Evolutionary conservation across 2,797 vertebrate species (phyloP).

Genomic region (Euphonia xanthogaster): DNA sequence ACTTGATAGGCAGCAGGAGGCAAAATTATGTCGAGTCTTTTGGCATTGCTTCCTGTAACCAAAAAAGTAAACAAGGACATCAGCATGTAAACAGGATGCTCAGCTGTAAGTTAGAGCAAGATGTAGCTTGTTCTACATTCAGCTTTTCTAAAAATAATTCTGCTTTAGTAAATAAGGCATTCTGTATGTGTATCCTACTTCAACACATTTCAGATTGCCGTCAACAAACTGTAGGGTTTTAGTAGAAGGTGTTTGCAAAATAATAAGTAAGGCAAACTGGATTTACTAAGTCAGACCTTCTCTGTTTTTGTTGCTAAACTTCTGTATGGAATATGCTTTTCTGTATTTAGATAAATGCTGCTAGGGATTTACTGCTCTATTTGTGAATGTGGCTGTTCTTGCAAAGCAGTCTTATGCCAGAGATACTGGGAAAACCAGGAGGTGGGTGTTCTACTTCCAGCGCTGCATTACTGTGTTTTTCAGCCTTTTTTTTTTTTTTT

Average conservation of each 20-base stretch:
- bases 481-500: not conserved
- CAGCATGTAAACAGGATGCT: slow-evolving; percentile 58
- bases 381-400: slow-evolving; percentile 1
- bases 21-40: slow-evolving; percentile 43
- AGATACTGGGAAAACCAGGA: not conserved
- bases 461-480: not conserved
- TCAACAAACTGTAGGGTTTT: slow-evolving; percentile 57
- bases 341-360: slow-evolving; percentile 1
- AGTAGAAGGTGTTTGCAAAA: slow-evolving; percentile 63
- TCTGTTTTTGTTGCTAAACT: slow-evolving; percentile 42
- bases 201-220: slow-evolving; percentile 56
- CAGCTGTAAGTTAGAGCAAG: slow-evolving; percentile 63
- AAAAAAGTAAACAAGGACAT: slow-evolving; percentile 34
- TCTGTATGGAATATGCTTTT: slow-evolving; percentile 7
- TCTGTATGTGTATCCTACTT: slow-evolving; percentile 55
- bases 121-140: slow-evolving; percentile 57
- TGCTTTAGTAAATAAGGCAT: slow-evolving; percentile 48
- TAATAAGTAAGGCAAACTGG: slow-evolving; percentile 49
- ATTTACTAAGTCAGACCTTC: slow-evolving; percentile 40
- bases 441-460: not conserved
- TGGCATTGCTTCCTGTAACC: slow-evolving; percentile 34
- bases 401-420: not conserved
- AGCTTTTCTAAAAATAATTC: slow-evolving; percentile 60
- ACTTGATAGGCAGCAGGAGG: slow-evolving; percentile 1
- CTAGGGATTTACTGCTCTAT: slow-evolving; percentile 29